Base-by-base conservation (phyloP, 35 echinoderm and acorn worm species). In the Stichopus chloronotus region DNA sequence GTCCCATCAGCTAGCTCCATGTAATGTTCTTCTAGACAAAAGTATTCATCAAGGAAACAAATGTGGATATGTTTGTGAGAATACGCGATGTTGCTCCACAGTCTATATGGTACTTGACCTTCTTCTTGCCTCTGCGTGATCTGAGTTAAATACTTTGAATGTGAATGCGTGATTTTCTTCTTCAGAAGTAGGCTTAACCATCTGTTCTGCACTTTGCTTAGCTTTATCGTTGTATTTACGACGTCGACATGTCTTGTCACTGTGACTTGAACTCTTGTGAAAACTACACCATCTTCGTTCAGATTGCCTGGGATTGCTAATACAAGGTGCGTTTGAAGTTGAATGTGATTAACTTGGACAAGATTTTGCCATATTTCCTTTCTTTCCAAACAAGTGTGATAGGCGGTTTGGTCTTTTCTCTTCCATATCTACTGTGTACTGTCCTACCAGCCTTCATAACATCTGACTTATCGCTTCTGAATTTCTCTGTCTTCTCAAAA, bases 1-100 rank as follows among this genome's bases (percentile, higher is more conserved):
- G 30, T 58, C 11, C 93, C 88, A 91, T 94, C 88, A 13, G 88
- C 93, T 43, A 91, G 53, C 78, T 94, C 93, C 5, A 94, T 86
- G 53, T 52, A 83, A 81, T 94, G 93, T 8, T 94, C 25, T 11
- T 91, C 60, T 69, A 88, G 93, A 7, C 53, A 12, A 17, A 91
- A 91, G 5, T 78, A 84, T 22, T 84, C 25, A 53, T 94, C 93
- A 86, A 69, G 9, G 56, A 91, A 7, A 89, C 72, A 6, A 94
- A 89, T n/a, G 6, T 93, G 17, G 17, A 20, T 8, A 59, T 87
- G 7, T 84, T 60, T 55, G 78, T 84, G 16, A 94, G 53, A 65
- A 94, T 90, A 20, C 90, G 85, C 19, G 85, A 78, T 0, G 86
- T 94, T 72, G 93, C 86, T 9, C 93, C 86, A 58, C 65, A 89